Evolutionary conservation across 92 coral and sea anemone genomes (phyloP).

Genomic region (Palythoa heliodiscus): DNA sequence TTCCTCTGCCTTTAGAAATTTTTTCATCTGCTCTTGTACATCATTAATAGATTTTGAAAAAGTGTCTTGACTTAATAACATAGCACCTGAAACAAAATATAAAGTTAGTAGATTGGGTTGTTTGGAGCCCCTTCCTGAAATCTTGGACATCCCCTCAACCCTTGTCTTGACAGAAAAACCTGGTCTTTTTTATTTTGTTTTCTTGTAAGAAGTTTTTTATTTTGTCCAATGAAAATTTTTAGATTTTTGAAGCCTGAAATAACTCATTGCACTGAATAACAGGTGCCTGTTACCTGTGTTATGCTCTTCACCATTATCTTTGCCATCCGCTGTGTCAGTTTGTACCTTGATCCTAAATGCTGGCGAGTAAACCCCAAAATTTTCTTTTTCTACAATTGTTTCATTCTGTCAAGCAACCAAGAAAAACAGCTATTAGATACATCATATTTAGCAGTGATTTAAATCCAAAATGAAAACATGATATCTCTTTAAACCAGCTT

Average conservation of each 20-base stretch:
- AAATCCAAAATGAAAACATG: too few species aligned
- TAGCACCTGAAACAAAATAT: slow-evolving; percentile 38
- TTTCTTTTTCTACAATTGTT: slow-evolving; percentile 16
- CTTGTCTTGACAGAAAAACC: too few species aligned
- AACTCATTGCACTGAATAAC: too few species aligned
- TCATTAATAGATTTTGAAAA: slow-evolving; percentile 68
- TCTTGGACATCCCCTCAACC: too few species aligned
- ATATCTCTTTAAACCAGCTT: too few species aligned
- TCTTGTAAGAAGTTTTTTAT: too few species aligned
- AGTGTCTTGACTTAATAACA: slow-evolving; percentile 73
- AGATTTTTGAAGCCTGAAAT: too few species aligned
- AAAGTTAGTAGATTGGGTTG: not conserved
- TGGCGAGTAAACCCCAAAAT: slow-evolving; percentile 12
- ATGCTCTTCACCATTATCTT: not conserved
- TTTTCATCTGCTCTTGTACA: slow-evolving; percentile 85
- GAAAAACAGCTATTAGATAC: not conserved
- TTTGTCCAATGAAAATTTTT: too few species aligned
- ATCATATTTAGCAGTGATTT: too few species aligned
- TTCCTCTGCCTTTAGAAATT: slow-evolving; percentile 82
- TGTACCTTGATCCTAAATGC: slow-evolving; percentile 35
- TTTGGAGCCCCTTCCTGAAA: too few species aligned
- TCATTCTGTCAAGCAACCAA: slow-evolving; percentile 1
- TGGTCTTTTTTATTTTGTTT: too few species aligned
- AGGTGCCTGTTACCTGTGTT: not conserved
- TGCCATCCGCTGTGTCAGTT: not conserved